These are phyloP conservation scores for Tetrapedia diversipes DNA, from an alignment of 2,888 invertebrate genomes.

Conservation along the genomic window DNA sequence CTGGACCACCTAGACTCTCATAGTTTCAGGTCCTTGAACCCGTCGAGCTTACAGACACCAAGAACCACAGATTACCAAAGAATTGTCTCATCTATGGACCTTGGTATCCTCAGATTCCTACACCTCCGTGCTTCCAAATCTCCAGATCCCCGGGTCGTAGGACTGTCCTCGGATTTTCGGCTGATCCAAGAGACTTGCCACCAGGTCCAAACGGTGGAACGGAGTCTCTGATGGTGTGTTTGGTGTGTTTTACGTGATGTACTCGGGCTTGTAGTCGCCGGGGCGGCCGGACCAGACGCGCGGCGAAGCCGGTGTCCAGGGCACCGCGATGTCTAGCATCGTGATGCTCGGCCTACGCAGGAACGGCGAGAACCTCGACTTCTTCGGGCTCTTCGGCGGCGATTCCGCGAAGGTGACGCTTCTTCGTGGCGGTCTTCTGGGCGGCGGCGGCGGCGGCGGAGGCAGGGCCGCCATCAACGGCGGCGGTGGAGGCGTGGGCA, in stretches of 20 bases:
- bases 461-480: constrained; percentile 71
- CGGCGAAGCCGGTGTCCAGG: constrained; percentile 81
- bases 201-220: too few species aligned
- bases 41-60: too few species aligned
- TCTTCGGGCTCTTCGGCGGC: constrained; percentile 76
- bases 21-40: too few species aligned
- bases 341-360: constrained; percentile 70
- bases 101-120: too few species aligned
- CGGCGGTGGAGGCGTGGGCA: constrained; percentile 78
- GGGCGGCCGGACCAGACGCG: constrained; percentile 76
- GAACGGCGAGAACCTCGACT: constrained; percentile 64
- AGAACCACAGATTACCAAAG: too few species aligned
- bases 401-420: constrained; percentile 81
- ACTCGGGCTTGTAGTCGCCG: constrained; percentile 77
- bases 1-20: too few species aligned
- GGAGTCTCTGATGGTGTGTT: background rate
- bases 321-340: constrained; percentile 78
- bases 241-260: constrained; percentile 79
- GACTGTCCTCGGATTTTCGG: too few species aligned
- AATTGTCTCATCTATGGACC: too few species aligned
- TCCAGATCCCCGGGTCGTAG: too few species aligned
- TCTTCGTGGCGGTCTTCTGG: constrained; percentile 76
- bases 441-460: constrained; percentile 74
- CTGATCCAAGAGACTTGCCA: too few species aligned
- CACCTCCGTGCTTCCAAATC: background rate